A percentile compares a stretch with the other conserved stretches of the same genome.
Evolutionary conservation across 1,140 invertebrate genomes (phyloP).

Genomic region (Varroa destructor): DNA sequence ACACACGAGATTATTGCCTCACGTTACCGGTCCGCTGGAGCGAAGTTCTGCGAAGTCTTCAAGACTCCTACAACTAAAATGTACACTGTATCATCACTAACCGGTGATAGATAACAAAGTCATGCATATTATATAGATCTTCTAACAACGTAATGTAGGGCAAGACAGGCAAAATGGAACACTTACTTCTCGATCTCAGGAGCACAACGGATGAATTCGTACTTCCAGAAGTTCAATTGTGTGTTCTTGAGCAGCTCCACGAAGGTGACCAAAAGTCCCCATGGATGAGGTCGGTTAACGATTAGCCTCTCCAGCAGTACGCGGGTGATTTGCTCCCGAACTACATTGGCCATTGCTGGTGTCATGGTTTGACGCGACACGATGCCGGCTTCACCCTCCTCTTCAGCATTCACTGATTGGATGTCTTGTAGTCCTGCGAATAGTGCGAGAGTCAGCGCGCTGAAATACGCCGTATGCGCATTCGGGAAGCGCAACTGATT

Average conservation of each 20-base stretch:
- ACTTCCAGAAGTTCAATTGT: constrained; percentile 96
- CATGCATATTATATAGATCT: background rate
- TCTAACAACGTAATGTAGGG: constrained; percentile 4
- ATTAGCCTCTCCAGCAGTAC: constrained; percentile 91
- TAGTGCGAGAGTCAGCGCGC: constrained; percentile 84
- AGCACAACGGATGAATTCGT: constrained; percentile 97
- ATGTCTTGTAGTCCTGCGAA: constrained; percentile 59
- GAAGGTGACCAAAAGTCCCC: constrained; percentile 96
- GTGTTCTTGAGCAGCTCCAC: constrained; percentile 98
- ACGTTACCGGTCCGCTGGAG: too few relatives aligned
- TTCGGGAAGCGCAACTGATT: constrained; percentile 98
- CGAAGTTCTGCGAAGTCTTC: too few relatives aligned
- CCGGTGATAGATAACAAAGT: background rate
- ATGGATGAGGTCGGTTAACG: constrained; percentile 94
- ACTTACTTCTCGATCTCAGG: constrained; percentile 94
- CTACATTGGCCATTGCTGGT: constrained; percentile 77
- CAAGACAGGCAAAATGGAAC: constrained; percentile 11
- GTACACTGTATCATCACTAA: too few relatives aligned
- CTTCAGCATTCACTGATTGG: background rate
- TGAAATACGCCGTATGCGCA: constrained; percentile 98
- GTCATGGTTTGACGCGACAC: background rate
- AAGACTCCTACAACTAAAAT: too few relatives aligned
- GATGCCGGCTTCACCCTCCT: background rate
- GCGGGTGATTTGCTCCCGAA: constrained; percentile 67
- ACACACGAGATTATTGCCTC: background rate